Evolutionary conservation across 2,797 vertebrate genomes (phyloP).

Genomic region (Amazona finschi): DNA sequence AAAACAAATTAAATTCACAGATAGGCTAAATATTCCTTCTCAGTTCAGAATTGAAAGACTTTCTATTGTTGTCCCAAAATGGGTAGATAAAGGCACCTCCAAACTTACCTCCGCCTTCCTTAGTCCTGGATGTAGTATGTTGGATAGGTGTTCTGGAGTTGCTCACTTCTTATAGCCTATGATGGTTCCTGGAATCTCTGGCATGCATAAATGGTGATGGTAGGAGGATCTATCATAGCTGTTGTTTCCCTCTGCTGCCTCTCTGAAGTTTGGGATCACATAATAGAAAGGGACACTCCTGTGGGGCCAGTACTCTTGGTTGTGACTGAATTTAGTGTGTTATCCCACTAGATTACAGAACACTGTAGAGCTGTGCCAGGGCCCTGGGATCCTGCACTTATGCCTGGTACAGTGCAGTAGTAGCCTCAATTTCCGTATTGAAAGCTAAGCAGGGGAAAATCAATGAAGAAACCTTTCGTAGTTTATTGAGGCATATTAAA

Average conservation of each 20-base stretch:
- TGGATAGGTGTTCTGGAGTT: background rate
- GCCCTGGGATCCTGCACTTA: background rate
- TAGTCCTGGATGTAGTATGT: background rate
- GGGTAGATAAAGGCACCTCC: background rate
- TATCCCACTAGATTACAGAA: background rate
- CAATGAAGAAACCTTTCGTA: background rate
- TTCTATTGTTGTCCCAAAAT: background rate
- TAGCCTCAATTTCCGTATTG: background rate
- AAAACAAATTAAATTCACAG: background rate
- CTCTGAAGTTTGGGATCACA: background rate
- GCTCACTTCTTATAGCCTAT: background rate
- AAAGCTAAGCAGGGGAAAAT: background rate
- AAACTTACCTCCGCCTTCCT: background rate
- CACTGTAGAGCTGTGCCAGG: background rate
- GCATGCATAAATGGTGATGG: rapidly evolving
- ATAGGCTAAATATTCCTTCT: background rate
- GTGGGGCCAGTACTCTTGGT: background rate
- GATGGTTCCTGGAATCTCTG: background rate
- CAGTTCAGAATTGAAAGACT: background rate
- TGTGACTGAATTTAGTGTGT: background rate
- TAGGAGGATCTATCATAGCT: background rate
- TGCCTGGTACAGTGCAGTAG: rapidly evolving
- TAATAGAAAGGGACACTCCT: background rate
- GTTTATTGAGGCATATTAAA: background rate
- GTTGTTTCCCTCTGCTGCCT: background rate